phyloP scores from a whole-genome alignment of 2,888 invertebrate genomes.

The Monopis laevigella region DNA sequence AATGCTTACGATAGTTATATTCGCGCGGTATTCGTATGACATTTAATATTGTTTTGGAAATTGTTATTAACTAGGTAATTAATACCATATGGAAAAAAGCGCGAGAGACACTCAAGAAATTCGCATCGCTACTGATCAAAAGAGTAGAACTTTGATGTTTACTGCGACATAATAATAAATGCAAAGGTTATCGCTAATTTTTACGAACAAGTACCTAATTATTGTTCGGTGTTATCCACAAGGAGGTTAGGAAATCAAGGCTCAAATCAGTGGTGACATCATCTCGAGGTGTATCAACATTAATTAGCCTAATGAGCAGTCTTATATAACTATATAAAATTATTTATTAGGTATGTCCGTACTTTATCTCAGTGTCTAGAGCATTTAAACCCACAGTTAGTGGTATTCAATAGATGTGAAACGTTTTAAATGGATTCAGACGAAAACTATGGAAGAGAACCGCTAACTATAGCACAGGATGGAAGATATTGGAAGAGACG shows the following conservation, averaged over 20 bases:
- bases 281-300: neutral
- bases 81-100: too few relatives aligned
- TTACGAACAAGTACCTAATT: constrained; percentile 5
- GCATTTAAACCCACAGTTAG: too few relatives aligned
- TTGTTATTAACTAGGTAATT: constrained; percentile 1
- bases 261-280: constrained; percentile 3
- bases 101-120: constrained; percentile 4
- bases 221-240: constrained; percentile 6
- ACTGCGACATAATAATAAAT: constrained; percentile 15
- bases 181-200: constrained; percentile 25
- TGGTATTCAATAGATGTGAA: too few relatives aligned
- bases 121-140: constrained; percentile 19
- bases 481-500: too few relatives aligned
- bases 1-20: constrained; percentile 36
- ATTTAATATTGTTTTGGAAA: constrained; percentile 25
- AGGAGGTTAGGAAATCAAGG: constrained; percentile 7
- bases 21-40: constrained; percentile 38
- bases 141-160: neutral
- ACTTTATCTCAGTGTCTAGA: too few relatives aligned
- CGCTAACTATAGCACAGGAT: too few relatives aligned
- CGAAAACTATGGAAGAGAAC: too few relatives aligned
- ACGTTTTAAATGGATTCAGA: too few relatives aligned
- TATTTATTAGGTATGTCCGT: too few relatives aligned
- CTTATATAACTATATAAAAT: too few relatives aligned
- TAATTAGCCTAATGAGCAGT: too few relatives aligned